A percentile compares a stretch with the other conserved stretches of the same genome.
phyloP scores from a whole-genome alignment of 2,113 vertebrate genomes.

The Rhabdomys dilectus region DNA sequence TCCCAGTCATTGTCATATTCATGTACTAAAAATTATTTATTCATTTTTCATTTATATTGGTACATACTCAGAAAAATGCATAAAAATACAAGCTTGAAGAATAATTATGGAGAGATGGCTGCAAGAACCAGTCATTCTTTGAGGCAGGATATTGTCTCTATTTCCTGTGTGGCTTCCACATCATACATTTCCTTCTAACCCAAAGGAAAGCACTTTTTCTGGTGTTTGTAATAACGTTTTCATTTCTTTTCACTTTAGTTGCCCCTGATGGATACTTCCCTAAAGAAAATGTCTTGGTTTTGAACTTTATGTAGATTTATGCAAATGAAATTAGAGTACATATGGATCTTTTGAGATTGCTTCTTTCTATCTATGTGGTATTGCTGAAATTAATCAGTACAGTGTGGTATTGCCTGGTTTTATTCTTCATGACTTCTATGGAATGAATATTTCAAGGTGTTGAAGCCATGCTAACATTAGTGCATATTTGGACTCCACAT shows the following conservation, averaged over 20 bases:
- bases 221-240: slow-evolving; percentile 33
- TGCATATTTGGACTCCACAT: neutral
- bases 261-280: slow-evolving; percentile 2
- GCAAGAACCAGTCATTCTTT: neutral
- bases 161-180: neutral
- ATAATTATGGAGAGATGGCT: neutral
- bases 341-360: slow-evolving; percentile 26
- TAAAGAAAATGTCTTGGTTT: slow-evolving; percentile 54
- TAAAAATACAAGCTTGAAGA: neutral
- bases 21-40: neutral
- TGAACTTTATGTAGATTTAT: slow-evolving; percentile 46
- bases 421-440: neutral
- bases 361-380: neutral
- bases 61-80: slow-evolving; percentile 9
- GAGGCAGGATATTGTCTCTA: neutral
- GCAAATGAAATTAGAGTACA: slow-evolving; percentile 47
- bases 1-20: neutral
- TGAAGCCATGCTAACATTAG: slow-evolving; percentile 10
- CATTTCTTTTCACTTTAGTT: slow-evolving; percentile 37
- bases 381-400: slow-evolving; percentile 19
- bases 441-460: slow-evolving; percentile 6
- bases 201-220: neutral
- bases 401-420: neutral
- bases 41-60: slow-evolving; percentile 36
- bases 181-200: neutral